Evolutionary conservation across 2,113 vertebrate species (phyloP), one percentile per base, ranked within the genome.

Genomic region (Callipepla squamata): DNA sequence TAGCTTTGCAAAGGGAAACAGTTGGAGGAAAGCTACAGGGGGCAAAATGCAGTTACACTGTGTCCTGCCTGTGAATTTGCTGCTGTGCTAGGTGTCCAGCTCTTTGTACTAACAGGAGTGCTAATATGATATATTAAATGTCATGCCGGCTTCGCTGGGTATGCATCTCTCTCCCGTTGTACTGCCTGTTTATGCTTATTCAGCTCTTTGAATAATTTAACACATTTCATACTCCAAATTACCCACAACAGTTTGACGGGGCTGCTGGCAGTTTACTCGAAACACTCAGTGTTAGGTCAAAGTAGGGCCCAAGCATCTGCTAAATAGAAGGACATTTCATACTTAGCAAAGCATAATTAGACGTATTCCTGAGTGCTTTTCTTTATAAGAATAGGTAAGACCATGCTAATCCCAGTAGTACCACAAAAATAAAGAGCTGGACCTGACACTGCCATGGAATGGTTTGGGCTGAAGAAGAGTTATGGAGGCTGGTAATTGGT

Each of bases 171-270:
- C 95, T 97, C 95, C 96, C 55, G 96, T 96, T 97, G 96, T 97
- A 96, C 96, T 94, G 97, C 97, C 96, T 98, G 94, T 98, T 98
- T 98, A 98, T 99, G 98, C 98, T 99, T 98, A 99, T 98, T 99
- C 98, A 99, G 98, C 98, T 98, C 97, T 98, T 98, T 98, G 98
- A 98, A 98, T 98, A 98, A 98, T 98, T 98, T 97, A 98, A 96
- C 98, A 97, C 98, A 98, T 98, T 98, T 99, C 98, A 98, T 98
- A 98, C 98, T 98, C 98, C 98, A 98, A 99, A 99, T 98, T 98
- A 98, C 98, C 97, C 98, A 97, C 98, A 97, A 98, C 98, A 97
- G 98, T 98, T 98, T 98, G 98, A 98, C 87, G 97, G 97, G 98
- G 97, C 97, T 97, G 93, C 97, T 98, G 97, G 97, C 97, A 98